A percentile compares a stretch with the other conserved stretches of the same genome.
Conservation (phyloP, 2,113 vertebrate species). For the Varanus komodoensis region DNA sequence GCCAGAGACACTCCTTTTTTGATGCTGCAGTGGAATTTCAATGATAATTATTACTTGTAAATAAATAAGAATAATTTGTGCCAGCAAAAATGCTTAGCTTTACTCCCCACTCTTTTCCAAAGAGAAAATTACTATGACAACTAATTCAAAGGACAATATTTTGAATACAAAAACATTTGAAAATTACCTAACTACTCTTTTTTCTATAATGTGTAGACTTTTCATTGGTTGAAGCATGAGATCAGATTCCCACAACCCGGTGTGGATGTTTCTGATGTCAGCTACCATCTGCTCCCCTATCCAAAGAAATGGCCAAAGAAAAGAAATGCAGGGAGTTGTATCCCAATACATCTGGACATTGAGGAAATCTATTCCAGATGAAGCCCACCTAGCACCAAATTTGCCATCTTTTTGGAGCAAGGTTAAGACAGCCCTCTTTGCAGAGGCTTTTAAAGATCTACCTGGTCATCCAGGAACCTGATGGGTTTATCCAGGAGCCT, state of each 20-base stretch:
- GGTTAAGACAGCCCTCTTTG: too few species aligned
- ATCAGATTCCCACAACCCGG: too few species aligned
- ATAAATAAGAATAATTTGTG: not conserved
- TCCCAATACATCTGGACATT: too few species aligned
- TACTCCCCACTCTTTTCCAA: not conserved
- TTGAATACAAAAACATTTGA: constrained; percentile 11
- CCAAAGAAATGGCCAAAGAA: too few species aligned
- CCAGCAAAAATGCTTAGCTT: not conserved
- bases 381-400: too few species aligned
- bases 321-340: too few species aligned
- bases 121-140: not conserved
- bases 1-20: constrained; percentile 26
- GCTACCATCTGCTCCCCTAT: too few species aligned
- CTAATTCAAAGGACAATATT: constrained; percentile 23
- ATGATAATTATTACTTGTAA: not conserved
- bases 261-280: too few species aligned
- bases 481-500: too few species aligned
- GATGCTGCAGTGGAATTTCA: constrained; percentile 38
- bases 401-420: too few species aligned
- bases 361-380: not conserved
- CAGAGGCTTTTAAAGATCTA: too few species aligned
- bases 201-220: not conserved
- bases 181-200: constrained; percentile 26
- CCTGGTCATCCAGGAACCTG: too few species aligned
- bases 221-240: not conserved